Conservation (phyloP, 2,888 invertebrate genomes). For the Drosophila subsilvestris region DNA sequence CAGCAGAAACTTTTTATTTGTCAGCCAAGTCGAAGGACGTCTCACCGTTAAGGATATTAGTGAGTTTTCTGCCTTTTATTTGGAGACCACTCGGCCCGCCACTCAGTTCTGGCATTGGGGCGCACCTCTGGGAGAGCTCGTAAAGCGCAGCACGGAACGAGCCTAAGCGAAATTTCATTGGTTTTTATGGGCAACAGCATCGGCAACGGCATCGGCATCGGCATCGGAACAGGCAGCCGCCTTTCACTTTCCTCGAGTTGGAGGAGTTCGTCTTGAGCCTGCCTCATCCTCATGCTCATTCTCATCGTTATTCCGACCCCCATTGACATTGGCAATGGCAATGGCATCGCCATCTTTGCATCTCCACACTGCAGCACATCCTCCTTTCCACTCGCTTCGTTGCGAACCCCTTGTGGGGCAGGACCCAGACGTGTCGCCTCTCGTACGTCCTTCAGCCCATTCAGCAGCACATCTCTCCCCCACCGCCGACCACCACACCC, state of each 20-base stretch:
- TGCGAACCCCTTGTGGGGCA: conserved; percentile 37
- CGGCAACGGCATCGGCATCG: conserved; percentile 32
- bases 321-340: conserved; percentile 26
- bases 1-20: conserved; percentile 49
- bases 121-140: conserved; percentile 49
- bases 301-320: neutral
- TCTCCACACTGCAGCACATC: neutral
- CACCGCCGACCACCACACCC: too few relatives aligned
- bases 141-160: conserved; percentile 65
- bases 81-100: conserved; percentile 46
- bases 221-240: conserved; percentile 9
- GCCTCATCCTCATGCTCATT: neutral
- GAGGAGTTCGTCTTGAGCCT: conserved; percentile 15
- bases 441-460: conserved; percentile 63
- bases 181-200: conserved; percentile 58
- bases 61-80: conserved; percentile 60
- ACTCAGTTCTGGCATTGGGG: neutral
- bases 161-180: conserved; percentile 78
- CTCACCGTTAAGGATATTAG: conserved; percentile 68
- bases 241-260: conserved; percentile 40
- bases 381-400: conserved; percentile 2
- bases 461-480: neutral
- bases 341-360: conserved; percentile 49
- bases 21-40: conserved; percentile 30
- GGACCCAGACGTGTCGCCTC: conserved; percentile 42